phyloP scores from a whole-genome alignment of 1,140 invertebrate species.

The Melanaphis sacchari region DNA sequence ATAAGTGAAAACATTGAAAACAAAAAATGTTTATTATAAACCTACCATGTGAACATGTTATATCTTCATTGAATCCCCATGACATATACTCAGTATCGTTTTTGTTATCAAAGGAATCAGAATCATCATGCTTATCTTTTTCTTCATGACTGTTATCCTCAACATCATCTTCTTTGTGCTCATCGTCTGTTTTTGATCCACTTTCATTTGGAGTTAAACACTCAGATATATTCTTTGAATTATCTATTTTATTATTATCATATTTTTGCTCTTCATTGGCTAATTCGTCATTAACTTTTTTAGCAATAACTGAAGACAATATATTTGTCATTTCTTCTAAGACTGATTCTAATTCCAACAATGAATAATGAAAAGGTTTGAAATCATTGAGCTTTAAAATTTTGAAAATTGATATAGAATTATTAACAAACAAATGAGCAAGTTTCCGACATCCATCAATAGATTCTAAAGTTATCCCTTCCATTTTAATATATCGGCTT shows the following conservation, averaged over 20 bases:
- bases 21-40: not conserved
- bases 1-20: not conserved
- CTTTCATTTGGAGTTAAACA: not conserved
- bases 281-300: constrained; percentile 33
- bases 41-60: constrained; percentile 60
- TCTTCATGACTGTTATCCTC: constrained; percentile 33
- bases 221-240: not conserved
- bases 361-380: constrained; percentile 7
- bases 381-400: constrained; percentile 12
- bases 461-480: not conserved
- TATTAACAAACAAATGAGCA: constrained; percentile 3
- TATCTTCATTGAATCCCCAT: constrained; percentile 60
- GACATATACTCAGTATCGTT: constrained; percentile 49
- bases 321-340: constrained; percentile 30
- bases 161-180: constrained; percentile 40
- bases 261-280: not conserved
- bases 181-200: constrained; percentile 30
- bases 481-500: not conserved
- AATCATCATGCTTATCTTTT: constrained; percentile 46
- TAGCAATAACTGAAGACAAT: constrained; percentile 13
- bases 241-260: not conserved
- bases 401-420: constrained; percentile 39
- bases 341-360: constrained; percentile 18
- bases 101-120: constrained; percentile 53
- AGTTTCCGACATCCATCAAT: constrained; percentile 10